Evolutionary conservation across 2,888 invertebrate species (phyloP).

Genomic region (Synanthedon myopaeformis): DNA sequence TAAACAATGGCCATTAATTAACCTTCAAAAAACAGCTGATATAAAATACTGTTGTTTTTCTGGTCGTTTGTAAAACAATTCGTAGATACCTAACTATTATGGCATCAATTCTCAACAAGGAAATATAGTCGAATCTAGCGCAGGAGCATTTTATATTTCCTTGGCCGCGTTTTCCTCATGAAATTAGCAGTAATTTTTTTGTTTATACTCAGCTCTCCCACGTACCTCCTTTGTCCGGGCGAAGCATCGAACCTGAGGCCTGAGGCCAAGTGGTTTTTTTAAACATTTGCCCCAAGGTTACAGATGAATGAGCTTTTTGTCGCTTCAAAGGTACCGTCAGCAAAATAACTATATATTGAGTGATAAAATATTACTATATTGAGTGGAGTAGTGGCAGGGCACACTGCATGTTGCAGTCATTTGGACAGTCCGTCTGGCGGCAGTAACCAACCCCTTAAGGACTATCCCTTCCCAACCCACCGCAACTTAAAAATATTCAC

Average conservation of each 20-base stretch:
- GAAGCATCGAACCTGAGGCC: conserved; percentile 4
- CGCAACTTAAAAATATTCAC: too few relatives aligned
- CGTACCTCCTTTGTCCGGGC: conserved; percentile 3
- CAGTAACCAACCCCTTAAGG: too few relatives aligned
- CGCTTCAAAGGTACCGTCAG: not conserved
- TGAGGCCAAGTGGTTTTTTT: not conserved
- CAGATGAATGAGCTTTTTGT: conserved; percentile 3
- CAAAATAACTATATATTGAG: not conserved
- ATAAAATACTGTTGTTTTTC: too few relatives aligned
- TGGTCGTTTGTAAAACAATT: too few relatives aligned
- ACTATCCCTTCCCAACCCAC: too few relatives aligned
- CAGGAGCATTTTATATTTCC: not conserved
- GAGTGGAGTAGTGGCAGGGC: too few relatives aligned
- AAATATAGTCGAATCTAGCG: not conserved
- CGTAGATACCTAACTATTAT: too few relatives aligned
- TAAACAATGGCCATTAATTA: too few relatives aligned
- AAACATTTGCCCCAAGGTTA: conserved; percentile 3
- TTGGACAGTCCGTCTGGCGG: too few relatives aligned
- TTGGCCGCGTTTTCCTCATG: conserved; percentile 4
- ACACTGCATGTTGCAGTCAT: too few relatives aligned
- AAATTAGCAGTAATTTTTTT: conserved; percentile 5
- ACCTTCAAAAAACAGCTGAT: too few relatives aligned
- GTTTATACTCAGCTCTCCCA: conserved; percentile 2
- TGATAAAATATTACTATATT: not conserved
- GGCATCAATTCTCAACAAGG: not conserved